phyloP scores from a whole-genome alignment of 2,797 vertebrate genomes.

The Ceryle rudis region DNA sequence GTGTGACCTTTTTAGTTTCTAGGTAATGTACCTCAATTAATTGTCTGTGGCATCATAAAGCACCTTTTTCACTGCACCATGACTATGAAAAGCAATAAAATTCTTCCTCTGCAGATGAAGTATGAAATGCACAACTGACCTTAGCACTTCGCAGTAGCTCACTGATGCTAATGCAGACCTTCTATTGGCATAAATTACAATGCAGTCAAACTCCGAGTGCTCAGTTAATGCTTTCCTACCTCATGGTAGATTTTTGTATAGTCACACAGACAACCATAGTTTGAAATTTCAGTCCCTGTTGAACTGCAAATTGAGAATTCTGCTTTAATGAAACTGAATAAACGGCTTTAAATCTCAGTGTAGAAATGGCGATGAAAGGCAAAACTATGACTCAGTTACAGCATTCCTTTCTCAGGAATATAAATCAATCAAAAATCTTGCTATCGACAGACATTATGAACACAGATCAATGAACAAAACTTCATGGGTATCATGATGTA shows the following conservation, averaged over 20 bases:
- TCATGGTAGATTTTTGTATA: constrained; percentile 26
- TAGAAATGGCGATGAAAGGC: background rate
- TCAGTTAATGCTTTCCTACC: constrained; percentile 12
- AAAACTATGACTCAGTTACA: background rate
- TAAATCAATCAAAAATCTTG: background rate
- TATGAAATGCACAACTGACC: constrained; percentile 77
- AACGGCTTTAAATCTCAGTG: background rate
- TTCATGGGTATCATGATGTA: background rate
- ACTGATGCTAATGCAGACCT: constrained; percentile 65
- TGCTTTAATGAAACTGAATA: background rate
- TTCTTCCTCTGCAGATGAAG: constrained; percentile 68
- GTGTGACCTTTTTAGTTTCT: constrained; percentile 78
- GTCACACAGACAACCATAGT: background rate
- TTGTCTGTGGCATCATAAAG: constrained; percentile 80
- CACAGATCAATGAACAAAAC: background rate
- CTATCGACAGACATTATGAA: background rate
- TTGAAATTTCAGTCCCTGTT: background rate
- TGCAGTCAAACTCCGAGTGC: background rate
- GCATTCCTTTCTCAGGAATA: background rate
- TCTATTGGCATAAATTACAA: constrained; percentile 62
- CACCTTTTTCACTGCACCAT: constrained; percentile 60
- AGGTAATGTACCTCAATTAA: constrained; percentile 79
- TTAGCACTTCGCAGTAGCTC: constrained; percentile 68
- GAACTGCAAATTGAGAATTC: background rate
- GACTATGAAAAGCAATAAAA: constrained; percentile 76